Base-by-base conservation (phyloP, 2,797 vertebrate genomes). In the Valencia hispanica region DNA sequence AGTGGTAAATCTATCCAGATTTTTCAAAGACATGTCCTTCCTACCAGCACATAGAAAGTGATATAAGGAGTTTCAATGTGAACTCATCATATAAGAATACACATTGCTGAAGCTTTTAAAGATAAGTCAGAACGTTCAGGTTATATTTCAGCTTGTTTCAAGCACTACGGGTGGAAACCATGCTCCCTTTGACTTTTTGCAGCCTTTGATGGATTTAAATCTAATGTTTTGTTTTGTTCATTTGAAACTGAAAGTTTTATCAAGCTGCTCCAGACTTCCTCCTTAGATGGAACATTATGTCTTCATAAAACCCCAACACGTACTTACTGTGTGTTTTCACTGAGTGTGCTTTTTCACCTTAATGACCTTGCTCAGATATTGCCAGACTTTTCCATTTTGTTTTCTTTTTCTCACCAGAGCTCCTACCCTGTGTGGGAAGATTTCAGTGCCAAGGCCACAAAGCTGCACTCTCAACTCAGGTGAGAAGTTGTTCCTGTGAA, bases 381-480 rank as follows among this genome's bases (percentile, higher is more conserved):
- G 81, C 1, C 47, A 72, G 30, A 73, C 18, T 74, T 79, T 70
- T 75, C 30, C 15, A 4, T 70, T 66, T 53, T 78, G 75, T 78
- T 72, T 74, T 25, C 18, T 9, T 59, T 59, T 47, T 74, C 75
- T 83, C 51, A 61, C 72, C 89, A 96, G 95, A 94, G 93, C 81
- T 96, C 95, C 1, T 96, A 96, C 80, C 95, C 95, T 0, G 94
- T 95, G 74, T 96, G 95, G 95, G 95, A 96, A 89, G 95, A 96
- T 87, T 96, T 96, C 90, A 94, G 93, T 89, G 93, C 97, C 27
- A 99, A 99, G 94, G 98, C 98, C 88, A 98, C 97, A 0, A 99
- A 99, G 89, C 96, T 99, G 53, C 97, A 99, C 91, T 99, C 98
- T 78, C 98, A 99, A 91, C 96, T 99, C 90, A 97, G 98, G 98